Evolutionary conservation across 35 echinoderm and acorn worm genomes (phyloP).

Genomic region (Chiridota heheva): DNA sequence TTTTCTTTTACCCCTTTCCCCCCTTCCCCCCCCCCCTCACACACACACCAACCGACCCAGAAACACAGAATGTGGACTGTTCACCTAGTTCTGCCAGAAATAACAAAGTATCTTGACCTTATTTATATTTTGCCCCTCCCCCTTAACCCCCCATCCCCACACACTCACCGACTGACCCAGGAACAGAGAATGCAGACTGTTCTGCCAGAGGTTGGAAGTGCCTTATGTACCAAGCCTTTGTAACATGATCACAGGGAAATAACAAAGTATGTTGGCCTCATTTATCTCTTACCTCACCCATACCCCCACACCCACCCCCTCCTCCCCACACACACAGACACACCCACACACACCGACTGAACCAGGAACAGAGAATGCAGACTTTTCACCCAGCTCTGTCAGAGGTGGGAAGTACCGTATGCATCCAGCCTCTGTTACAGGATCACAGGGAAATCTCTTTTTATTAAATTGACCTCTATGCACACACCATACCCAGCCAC

Average conservation of each 20-base stretch:
- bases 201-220: slow-evolving; percentile 66
- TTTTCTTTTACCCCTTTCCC: not conserved
- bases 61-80: too few species aligned
- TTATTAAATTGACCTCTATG: too few species aligned
- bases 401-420: slow-evolving; percentile 82
- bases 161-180: too few species aligned
- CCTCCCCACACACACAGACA: too few species aligned
- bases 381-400: slow-evolving; percentile 62
- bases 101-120: not conserved
- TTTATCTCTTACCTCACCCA: not conserved
- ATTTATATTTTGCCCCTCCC: too few species aligned
- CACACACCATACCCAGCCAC: too few species aligned
- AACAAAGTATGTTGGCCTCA: slow-evolving; percentile 66
- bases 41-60: too few species aligned
- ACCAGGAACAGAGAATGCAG: too few species aligned
- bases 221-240: slow-evolving; percentile 95
- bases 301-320: too few species aligned
- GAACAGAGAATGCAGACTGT: slow-evolving; percentile 55
- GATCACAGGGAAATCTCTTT: slow-evolving; percentile 43
- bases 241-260: slow-evolving; percentile 66
- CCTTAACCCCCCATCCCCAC: too few species aligned
- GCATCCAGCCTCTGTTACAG: slow-evolving; percentile 96
- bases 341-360: too few species aligned
- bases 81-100: not conserved
- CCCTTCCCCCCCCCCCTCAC: too few species aligned